These are phyloP conservation scores for Drosophila monieri DNA, from an alignment of 2,888 invertebrate genomes.

Conservation along the genomic window DNA sequence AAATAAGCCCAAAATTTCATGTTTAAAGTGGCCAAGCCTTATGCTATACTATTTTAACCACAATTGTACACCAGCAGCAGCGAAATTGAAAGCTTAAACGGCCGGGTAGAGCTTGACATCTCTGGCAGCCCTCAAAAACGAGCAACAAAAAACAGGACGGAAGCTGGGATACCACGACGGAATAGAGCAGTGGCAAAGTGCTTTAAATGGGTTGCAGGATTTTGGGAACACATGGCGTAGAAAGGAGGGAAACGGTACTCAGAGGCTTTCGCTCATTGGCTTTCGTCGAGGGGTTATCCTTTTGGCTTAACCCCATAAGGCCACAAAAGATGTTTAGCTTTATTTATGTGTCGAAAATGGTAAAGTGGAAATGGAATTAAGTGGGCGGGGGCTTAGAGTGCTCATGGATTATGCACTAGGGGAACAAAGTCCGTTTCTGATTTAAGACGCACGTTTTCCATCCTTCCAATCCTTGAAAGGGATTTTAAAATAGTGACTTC, in stretches of 20 bases:
- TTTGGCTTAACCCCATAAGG: conserved; percentile 68
- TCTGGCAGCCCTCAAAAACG: conserved; percentile 45
- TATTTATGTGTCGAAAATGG: conserved; percentile 64
- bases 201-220: conserved; percentile 56
- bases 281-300: conserved; percentile 51
- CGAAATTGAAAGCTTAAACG: conserved; percentile 69
- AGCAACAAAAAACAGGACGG: conserved; percentile 22
- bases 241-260: not conserved
- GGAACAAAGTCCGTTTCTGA: not conserved
- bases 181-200: conserved; percentile 46
- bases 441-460: not conserved
- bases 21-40: not conserved
- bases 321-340: conserved; percentile 63
- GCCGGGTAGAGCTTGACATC: conserved; percentile 44
- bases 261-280: conserved; percentile 49
- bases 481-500: not conserved
- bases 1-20: too few species aligned
- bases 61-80: conserved; percentile 23
- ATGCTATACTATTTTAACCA: not conserved
- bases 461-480: not conserved
- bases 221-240: conserved; percentile 20
- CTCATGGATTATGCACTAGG: conserved; percentile 21
- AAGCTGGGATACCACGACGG: conserved; percentile 17
- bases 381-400: not conserved
- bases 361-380: conserved; percentile 12